A percentile compares a stretch with the other conserved stretches of the same genome.
phyloP scores from a whole-genome alignment of 2,113 vertebrate species.

The Carassius gibelio region DNA sequence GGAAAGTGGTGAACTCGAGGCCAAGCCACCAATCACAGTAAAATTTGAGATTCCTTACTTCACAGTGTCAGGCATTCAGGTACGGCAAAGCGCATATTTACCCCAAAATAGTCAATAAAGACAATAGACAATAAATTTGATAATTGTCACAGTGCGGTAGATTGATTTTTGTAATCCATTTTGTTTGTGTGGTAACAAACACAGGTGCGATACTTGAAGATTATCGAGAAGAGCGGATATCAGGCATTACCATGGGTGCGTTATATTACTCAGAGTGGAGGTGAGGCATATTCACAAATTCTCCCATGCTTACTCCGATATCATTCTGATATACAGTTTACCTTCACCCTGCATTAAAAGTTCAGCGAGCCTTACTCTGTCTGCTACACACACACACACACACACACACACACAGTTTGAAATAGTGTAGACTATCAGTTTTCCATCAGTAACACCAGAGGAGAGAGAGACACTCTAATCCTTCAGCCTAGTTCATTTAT shows the following conservation, averaged over 20 bases:
- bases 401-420: slow-evolving; percentile 52
- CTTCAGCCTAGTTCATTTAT: slow-evolving; percentile 65
- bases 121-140: background rate
- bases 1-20: slow-evolving; percentile 75
- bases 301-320: background rate
- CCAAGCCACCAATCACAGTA: slow-evolving; percentile 77
- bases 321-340: slow-evolving; percentile 24
- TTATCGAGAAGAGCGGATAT: slow-evolving; percentile 84
- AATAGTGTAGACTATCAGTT: slow-evolving; percentile 49
- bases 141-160: background rate
- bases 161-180: background rate
- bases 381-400: background rate
- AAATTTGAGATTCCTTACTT: slow-evolving; percentile 84
- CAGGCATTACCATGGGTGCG: slow-evolving; percentile 82
- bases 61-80: slow-evolving; percentile 83
- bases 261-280: slow-evolving; percentile 84
- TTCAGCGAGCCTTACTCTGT: slow-evolving; percentile 13
- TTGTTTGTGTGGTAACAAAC: slow-evolving; percentile 17
- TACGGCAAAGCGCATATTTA: slow-evolving; percentile 43
- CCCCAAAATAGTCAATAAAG: background rate
- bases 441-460: slow-evolving; percentile 48
- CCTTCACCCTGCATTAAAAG: slow-evolving; percentile 27
- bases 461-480: slow-evolving; percentile 50
- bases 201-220: slow-evolving; percentile 83
- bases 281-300: slow-evolving; percentile 61